Percentiles rank a stretch among this genome's conserved stretches.
These are phyloP conservation scores for Danionella cerebrum DNA, from an alignment of 2,113 vertebrate species.

Conservation along the genomic window DNA sequence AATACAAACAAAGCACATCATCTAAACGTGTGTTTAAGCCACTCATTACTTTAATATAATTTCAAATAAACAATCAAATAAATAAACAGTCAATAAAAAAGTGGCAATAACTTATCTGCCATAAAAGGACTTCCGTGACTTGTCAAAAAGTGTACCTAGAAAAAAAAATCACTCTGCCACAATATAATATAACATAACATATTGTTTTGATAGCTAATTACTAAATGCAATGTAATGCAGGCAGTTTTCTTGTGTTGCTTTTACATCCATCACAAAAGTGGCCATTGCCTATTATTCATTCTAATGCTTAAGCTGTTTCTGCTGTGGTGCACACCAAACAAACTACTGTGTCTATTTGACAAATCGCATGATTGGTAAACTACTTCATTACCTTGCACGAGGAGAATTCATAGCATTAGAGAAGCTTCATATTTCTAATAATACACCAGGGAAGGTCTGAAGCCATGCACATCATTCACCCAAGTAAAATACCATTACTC, in stretches of 20 bases:
- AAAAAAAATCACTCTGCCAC: too few species aligned
- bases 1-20: too few species aligned
- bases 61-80: too few species aligned
- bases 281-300: neutral
- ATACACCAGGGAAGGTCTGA: conserved; percentile 25
- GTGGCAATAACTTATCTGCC: too few species aligned
- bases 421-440: conserved; percentile 23
- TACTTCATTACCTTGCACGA: conserved; percentile 32
- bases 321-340: conserved; percentile 26
- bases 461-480: conserved; percentile 21
- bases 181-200: too few species aligned
- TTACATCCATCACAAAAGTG: neutral
- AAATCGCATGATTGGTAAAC: conserved; percentile 34
- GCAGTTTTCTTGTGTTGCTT: neutral
- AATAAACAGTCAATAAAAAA: too few species aligned
- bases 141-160: too few species aligned
- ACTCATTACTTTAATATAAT: too few species aligned
- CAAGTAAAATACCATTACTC: conserved; percentile 39
- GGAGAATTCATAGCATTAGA: conserved; percentile 34
- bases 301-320: neutral
- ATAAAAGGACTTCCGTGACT: too few species aligned
- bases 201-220: too few species aligned
- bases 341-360: conserved; percentile 35
- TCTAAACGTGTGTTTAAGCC: too few species aligned
- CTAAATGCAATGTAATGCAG: conserved; percentile 10